Evolutionary conservation across 2,113 vertebrate genomes (phyloP).

Genomic region (Phalacrocorax carbo): DNA sequence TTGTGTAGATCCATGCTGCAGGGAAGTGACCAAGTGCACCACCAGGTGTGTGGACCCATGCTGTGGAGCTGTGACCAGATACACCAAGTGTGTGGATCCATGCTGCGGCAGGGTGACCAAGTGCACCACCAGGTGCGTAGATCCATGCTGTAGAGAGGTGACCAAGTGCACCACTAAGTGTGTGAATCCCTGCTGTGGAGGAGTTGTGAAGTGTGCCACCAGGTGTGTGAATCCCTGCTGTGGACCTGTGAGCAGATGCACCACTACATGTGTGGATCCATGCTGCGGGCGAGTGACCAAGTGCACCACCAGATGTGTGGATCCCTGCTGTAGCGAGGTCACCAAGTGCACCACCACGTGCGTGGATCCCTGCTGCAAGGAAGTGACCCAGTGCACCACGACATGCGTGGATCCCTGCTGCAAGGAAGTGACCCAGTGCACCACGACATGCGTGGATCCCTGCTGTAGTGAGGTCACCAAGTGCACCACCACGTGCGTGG

Average conservation of each 20-base stretch:
- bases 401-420: background rate
- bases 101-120: rapidly evolving
- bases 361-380: rapidly evolving
- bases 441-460: rapidly evolving
- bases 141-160: rapidly evolving
- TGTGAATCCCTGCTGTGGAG: rapidly evolving
- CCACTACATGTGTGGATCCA: rapidly evolving
- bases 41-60: rapidly evolving
- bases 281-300: rapidly evolving
- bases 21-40: rapidly evolving
- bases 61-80: rapidly evolving
- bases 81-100: rapidly evolving
- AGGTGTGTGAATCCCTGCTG: background rate
- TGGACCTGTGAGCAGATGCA: rapidly evolving
- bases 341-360: rapidly evolving
- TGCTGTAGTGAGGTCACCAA: rapidly evolving
- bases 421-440: rapidly evolving
- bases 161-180: rapidly evolving
- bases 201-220: background rate
- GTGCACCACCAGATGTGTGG: rapidly evolving
- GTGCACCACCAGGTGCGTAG: background rate
- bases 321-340: rapidly evolving
- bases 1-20: background rate
- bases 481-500: rapidly evolving
- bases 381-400: background rate